Evolutionary conservation across 64 coral and sea anemone species (phyloP).

Genomic region (Porites australiensis): DNA sequence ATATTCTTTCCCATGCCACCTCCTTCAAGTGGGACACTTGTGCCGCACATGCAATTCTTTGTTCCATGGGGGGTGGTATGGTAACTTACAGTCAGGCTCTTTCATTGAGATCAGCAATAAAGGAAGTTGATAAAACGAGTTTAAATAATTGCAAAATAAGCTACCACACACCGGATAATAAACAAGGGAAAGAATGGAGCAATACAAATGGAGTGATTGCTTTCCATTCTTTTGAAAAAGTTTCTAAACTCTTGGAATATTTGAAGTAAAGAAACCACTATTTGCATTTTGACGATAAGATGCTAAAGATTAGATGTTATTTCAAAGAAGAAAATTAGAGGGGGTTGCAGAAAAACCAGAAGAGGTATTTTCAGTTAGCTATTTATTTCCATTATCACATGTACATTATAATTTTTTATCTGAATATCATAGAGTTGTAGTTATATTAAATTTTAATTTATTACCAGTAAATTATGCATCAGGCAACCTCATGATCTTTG

Average conservation of each 20-base stretch:
- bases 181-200: constrained; percentile 75
- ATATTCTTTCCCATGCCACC: constrained; percentile 76
- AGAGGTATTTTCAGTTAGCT: too few relatives aligned
- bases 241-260: constrained; percentile 42
- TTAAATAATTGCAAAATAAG: constrained; percentile 53
- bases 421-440: too few relatives aligned
- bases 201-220: constrained; percentile 79
- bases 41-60: constrained; percentile 84
- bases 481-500: too few relatives aligned
- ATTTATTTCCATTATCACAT: too few relatives aligned
- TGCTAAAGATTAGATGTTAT: too few relatives aligned
- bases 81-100: constrained; percentile 45
- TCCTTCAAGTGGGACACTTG: constrained; percentile 96
- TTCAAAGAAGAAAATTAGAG: too few relatives aligned
- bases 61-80: constrained; percentile 74
- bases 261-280: neutral
- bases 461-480: too few relatives aligned
- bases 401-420: too few relatives aligned
- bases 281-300: neutral
- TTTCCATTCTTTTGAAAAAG: constrained; percentile 49
- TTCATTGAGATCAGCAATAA: constrained; percentile 35
- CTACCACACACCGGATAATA: constrained; percentile 72
- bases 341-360: too few relatives aligned
- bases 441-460: too few relatives aligned
- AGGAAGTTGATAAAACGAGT: constrained; percentile 11